These are phyloP conservation scores for Phaenicophaeus curvirostris DNA, from an alignment of 2,797 vertebrate species.

Conservation along the genomic window DNA sequence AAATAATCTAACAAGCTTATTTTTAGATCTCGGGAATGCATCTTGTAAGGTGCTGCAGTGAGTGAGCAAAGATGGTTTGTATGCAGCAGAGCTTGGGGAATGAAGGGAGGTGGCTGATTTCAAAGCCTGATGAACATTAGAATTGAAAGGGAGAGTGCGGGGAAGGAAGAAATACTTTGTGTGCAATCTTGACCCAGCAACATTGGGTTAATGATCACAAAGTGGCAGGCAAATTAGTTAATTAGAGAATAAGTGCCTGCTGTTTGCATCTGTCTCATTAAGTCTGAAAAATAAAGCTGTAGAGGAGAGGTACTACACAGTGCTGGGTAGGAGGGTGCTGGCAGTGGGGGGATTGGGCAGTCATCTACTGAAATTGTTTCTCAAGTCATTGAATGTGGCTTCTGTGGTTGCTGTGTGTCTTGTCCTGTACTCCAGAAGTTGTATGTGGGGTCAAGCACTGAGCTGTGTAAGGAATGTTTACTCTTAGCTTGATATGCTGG, in stretches of 20 bases:
- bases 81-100: background rate
- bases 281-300: conserved; percentile 48
- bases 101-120: background rate
- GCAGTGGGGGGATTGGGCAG: background rate
- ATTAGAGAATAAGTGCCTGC: conserved; percentile 62
- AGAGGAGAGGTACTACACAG: background rate
- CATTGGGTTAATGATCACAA: conserved; percentile 56
- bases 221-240: conserved; percentile 61
- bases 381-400: background rate
- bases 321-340: background rate
- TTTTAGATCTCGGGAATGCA: conserved; percentile 43
- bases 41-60: conserved; percentile 16
- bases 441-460: background rate
- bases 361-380: background rate
- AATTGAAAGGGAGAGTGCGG: background rate
- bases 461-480: background rate
- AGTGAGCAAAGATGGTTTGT: conserved; percentile 48
- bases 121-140: background rate
- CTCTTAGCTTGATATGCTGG: background rate
- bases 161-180: background rate
- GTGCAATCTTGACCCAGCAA: conserved; percentile 28
- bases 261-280: conserved; percentile 66
- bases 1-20: conserved; percentile 68
- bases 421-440: background rate
- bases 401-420: background rate